A percentile compares a stretch with the other conserved stretches of the same genome.
These are phyloP conservation scores for Ariolimax columbianus DNA, from an alignment of 2,888 invertebrate species.

Conservation along the genomic window DNA sequence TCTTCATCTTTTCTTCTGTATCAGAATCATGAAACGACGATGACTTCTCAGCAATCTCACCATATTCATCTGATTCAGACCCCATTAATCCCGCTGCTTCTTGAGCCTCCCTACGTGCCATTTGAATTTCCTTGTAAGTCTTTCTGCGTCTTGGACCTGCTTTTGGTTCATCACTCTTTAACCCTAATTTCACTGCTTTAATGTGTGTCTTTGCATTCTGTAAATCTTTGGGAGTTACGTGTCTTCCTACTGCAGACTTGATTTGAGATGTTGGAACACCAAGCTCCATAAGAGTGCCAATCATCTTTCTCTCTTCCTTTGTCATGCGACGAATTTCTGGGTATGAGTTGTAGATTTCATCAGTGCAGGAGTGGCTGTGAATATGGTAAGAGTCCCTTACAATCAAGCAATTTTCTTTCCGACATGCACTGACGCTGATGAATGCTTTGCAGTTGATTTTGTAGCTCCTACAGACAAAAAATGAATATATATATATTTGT, in stretches of 20 bases:
- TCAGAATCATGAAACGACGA: constrained; percentile 21
- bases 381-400: constrained; percentile 48
- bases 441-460: constrained; percentile 51
- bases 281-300: constrained; percentile 46
- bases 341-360: constrained; percentile 50
- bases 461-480: constrained; percentile 46
- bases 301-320: constrained; percentile 47
- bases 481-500: not conserved
- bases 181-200: constrained; percentile 45
- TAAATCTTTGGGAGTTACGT: constrained; percentile 49
- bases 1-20: not conserved
- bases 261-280: constrained; percentile 48
- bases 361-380: constrained; percentile 48
- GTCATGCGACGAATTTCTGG: constrained; percentile 51
- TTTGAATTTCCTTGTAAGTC: constrained; percentile 33
- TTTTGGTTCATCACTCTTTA: constrained; percentile 41
- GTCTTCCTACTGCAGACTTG: constrained; percentile 43
- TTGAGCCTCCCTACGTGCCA: not conserved
- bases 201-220: constrained; percentile 49
- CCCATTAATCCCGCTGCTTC: constrained; percentile 7
- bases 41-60: not conserved
- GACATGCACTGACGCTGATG: constrained; percentile 49
- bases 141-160: constrained; percentile 22
- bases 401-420: constrained; percentile 49
- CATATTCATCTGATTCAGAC: constrained; percentile 34